Conservation (phyloP, 2,113 vertebrate species). For the Fregata magnificens region DNA sequence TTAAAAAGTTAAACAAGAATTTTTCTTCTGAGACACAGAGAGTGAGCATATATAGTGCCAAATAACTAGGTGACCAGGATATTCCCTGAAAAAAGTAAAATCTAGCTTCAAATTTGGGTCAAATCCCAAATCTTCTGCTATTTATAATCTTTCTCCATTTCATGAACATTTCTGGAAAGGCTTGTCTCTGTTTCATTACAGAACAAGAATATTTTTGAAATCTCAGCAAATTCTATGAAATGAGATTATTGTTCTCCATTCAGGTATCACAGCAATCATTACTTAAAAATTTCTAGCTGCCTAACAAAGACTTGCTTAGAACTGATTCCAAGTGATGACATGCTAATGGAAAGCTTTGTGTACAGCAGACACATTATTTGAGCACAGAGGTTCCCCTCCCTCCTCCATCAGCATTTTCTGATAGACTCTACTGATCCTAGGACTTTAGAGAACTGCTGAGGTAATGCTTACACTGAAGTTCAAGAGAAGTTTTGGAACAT, state of each 20-base stretch:
- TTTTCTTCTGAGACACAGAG: neutral
- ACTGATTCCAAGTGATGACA: constrained; percentile 44
- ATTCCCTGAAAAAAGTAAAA: neutral
- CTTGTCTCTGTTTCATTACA: neutral
- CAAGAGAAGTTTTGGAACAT: neutral
- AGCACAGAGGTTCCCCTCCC: neutral
- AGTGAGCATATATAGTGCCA: neutral
- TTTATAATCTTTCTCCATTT: neutral
- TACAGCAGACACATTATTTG: neutral
- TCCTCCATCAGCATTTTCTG: neutral
- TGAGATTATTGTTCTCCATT: neutral
- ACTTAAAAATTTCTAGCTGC: neutral
- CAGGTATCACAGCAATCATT: neutral
- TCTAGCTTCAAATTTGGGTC: neutral
- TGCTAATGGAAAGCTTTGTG: constrained; percentile 10
- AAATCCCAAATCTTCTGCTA: neutral
- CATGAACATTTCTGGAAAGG: neutral
- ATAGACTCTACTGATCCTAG: neutral
- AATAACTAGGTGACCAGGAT: neutral
- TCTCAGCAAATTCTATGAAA: neutral
- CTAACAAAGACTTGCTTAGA: constrained; percentile 8
- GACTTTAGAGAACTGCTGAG: neutral
- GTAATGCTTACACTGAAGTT: neutral
- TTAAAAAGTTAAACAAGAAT: neutral
- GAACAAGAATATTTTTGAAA: constrained; percentile 13